Conservation (phyloP, 2,113 vertebrate genomes). For the Tetrao urogallus region DNA sequence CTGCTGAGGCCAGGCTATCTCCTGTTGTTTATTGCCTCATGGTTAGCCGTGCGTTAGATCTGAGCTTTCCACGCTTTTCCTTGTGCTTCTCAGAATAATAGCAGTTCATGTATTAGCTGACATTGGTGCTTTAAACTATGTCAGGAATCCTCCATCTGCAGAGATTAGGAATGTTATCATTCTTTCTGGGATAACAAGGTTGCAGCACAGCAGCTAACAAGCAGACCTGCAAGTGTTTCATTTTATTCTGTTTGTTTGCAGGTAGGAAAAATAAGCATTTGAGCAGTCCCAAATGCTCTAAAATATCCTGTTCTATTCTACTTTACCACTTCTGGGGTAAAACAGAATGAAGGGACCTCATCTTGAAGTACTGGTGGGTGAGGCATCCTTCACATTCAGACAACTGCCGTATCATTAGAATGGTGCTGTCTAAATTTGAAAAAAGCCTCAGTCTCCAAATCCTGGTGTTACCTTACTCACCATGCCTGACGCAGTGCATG, state of each 20-base stretch:
- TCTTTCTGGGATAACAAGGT: neutral
- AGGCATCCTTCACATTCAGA: neutral
- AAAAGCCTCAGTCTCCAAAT: neutral
- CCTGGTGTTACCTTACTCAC: neutral
- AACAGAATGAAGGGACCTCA: neutral
- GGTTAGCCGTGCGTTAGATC: neutral
- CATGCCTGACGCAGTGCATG: neutral
- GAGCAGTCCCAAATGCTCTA: neutral
- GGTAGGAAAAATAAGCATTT: neutral
- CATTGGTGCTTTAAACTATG: neutral
- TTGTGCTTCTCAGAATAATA: neutral
- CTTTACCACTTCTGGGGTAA: neutral
- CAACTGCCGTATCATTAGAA: neutral
- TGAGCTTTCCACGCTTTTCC: neutral
- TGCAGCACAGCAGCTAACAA: neutral
- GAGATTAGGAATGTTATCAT: neutral
- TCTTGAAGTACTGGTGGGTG: neutral
- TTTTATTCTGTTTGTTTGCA: neutral
- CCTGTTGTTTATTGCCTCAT: neutral
- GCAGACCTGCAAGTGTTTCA: neutral
- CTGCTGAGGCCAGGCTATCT: neutral
- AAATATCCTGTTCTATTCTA: neutral
- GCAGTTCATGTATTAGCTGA: neutral
- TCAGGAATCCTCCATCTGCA: neutral
- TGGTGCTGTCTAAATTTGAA: neutral